phyloP scores from a whole-genome alignment of 2,797 vertebrate genomes.

The Sebastes oblongus region DNA sequence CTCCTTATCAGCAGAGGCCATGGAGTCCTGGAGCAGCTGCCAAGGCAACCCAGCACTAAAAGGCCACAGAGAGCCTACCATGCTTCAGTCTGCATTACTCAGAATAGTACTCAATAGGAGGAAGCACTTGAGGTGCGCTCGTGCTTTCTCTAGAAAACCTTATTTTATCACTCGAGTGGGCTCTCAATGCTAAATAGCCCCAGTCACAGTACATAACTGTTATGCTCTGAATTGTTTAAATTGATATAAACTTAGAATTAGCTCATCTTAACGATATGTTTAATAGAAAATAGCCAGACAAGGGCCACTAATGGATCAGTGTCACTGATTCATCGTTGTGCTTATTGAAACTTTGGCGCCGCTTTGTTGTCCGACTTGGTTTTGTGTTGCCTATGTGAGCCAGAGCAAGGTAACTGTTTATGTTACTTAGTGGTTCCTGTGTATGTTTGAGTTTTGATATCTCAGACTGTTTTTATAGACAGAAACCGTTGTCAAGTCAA shows the following conservation, averaged over 20 bases:
- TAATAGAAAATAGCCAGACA: conserved; percentile 22
- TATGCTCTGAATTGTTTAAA: conserved; percentile 36
- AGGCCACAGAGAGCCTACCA: conserved; percentile 50
- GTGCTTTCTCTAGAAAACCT: conserved; percentile 49
- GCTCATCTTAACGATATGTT: conserved; percentile 32
- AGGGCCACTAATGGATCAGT: conserved; percentile 36
- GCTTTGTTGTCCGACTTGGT: conserved; percentile 35
- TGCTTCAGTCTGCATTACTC: conserved; percentile 57
- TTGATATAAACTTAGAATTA: conserved; percentile 25
- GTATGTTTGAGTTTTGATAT: conserved; percentile 63
- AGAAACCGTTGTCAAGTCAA: conserved; percentile 67
- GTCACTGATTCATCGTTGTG: conserved; percentile 33
- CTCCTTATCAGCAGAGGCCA: conserved; percentile 71
- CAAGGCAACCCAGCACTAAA: conserved; percentile 66
- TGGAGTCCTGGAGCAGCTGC: conserved; percentile 65
- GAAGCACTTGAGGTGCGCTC: conserved; percentile 67
- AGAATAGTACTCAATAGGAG: conserved; percentile 66
- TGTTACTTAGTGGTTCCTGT: conserved; percentile 56
- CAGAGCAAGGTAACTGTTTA: conserved; percentile 64
- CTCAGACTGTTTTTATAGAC: conserved; percentile 63
- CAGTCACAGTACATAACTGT: not conserved
- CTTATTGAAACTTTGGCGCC: conserved; percentile 17
- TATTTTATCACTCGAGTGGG: conserved; percentile 40
- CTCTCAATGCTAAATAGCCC: conserved; percentile 22
- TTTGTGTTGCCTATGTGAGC: conserved; percentile 46